phyloP scores from a whole-genome alignment of 2,113 vertebrate genomes.

The Myotis lucifugus region DNA sequence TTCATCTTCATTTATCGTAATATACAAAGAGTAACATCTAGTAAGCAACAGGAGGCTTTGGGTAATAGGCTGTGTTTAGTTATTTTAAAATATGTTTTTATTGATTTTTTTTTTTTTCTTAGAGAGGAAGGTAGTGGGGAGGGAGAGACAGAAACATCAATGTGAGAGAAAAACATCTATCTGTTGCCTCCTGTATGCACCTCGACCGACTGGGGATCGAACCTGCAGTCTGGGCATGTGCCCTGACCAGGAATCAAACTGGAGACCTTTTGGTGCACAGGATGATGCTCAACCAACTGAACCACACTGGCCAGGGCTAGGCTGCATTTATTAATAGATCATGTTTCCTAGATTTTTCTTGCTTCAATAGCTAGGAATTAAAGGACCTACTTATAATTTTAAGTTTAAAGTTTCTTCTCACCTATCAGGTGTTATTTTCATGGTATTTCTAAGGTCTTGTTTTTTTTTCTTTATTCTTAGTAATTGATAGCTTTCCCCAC shows the following conservation, averaged over 20 bases:
- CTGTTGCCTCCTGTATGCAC: neutral
- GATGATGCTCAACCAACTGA: neutral
- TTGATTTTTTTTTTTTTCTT: neutral
- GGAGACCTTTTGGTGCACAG: neutral
- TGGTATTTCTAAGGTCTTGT: neutral
- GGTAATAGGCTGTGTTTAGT: neutral
- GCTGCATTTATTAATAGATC: slow-evolving; percentile 42
- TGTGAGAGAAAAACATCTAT: neutral
- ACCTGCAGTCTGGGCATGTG: neutral
- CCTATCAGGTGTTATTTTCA: neutral
- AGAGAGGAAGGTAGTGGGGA: neutral
- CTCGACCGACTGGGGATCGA: accelerated
- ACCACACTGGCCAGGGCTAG: neutral
- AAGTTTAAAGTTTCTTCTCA: slow-evolving; percentile 35
- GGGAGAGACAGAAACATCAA: neutral
- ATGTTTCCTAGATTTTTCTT: slow-evolving; percentile 40
- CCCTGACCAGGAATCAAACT: neutral
- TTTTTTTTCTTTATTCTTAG: neutral
- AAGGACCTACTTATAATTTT: slow-evolving; percentile 20
- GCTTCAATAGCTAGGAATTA: neutral
- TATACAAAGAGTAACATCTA: neutral
- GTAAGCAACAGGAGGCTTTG: slow-evolving; percentile 9
- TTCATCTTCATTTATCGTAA: slow-evolving; percentile 17
- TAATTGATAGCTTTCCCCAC: neutral
- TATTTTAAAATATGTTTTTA: neutral